These are phyloP conservation scores for Narcine bancroftii DNA, from an alignment of 2,113 vertebrate genomes.

Conservation along the genomic window DNA sequence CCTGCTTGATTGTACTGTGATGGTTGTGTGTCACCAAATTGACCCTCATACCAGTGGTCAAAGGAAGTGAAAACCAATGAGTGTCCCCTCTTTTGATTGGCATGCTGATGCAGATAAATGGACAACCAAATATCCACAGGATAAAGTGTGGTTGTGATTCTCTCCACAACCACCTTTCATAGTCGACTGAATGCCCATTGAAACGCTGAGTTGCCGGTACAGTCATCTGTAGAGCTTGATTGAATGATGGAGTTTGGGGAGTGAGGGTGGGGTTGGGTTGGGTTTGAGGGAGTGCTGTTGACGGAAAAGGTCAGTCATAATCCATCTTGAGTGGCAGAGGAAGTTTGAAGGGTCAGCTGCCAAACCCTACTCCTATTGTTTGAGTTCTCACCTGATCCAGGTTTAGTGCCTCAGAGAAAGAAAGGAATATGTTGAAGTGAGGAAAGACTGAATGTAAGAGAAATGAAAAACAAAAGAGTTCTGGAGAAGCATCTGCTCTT, in stretches of 20 bases:
- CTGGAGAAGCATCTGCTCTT: neutral
- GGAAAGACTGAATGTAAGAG: slow-evolving; percentile 2
- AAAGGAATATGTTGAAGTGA: neutral
- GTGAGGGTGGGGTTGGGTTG: no score
- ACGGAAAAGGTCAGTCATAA: no score
- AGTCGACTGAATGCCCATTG: neutral
- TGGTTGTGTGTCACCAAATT: neutral
- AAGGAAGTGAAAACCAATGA: neutral
- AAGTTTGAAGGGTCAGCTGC: no score
- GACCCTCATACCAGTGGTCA: neutral
- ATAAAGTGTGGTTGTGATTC: neutral
- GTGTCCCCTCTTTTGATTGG: no score
- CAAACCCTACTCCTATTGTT: no score
- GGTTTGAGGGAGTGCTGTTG: no score
- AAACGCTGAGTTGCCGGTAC: neutral
- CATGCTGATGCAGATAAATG: neutral
- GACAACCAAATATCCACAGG: neutral
- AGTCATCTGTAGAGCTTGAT: neutral
- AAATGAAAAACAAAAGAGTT: slow-evolving; percentile 4
- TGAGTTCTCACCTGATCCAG: neutral
- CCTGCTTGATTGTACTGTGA: neutral
- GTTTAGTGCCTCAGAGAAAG: neutral
- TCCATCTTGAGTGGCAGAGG: no score
- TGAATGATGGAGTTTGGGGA: no score
- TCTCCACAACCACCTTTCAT: neutral